phyloP scores from a whole-genome alignment of 2,888 invertebrate species.

The Netelia melanura region DNA sequence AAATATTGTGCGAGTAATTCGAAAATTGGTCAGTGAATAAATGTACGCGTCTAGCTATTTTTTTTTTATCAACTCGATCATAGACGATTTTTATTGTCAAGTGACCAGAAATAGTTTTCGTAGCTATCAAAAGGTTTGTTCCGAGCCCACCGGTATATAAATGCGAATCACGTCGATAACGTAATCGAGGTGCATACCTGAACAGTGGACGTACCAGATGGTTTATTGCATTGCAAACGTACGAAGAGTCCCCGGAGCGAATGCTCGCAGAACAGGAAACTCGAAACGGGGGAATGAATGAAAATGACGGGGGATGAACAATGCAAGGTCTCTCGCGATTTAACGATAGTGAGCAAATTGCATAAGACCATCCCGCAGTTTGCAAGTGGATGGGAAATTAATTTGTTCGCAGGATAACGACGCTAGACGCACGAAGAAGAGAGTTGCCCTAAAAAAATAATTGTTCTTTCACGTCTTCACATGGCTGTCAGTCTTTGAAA shows the following conservation, averaged over 20 bases:
- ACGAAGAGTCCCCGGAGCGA: constrained; percentile 6
- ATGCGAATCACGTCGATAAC: constrained; percentile 55
- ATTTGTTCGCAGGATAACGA: constrained; percentile 22
- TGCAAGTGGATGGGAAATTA: constrained; percentile 36
- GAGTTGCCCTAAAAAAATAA: too few relatives aligned
- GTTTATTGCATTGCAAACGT: constrained; percentile 18
- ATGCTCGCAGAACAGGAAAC: constrained; percentile 28
- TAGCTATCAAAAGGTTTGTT: not conserved
- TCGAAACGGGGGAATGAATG: constrained; percentile 45
- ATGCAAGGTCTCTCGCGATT: constrained; percentile 58
- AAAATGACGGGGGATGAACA: constrained; percentile 50
- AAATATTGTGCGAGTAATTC: too few relatives aligned
- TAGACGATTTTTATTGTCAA: too few relatives aligned
- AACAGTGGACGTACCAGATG: constrained; percentile 34
- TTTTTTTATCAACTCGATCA: too few relatives aligned
- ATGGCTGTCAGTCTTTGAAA: not conserved
- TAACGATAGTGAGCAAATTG: constrained; percentile 39
- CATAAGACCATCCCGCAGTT: constrained; percentile 17
- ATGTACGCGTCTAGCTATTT: too few relatives aligned
- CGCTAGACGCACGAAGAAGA: not conserved
- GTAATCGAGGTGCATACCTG: constrained; percentile 57
- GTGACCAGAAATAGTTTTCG: not conserved
- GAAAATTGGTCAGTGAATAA: too few relatives aligned
- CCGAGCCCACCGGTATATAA: not conserved
- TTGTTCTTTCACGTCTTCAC: too few relatives aligned